Evolutionary conservation across 2,113 vertebrate species (phyloP).

Genomic region (Passer domesticus): DNA sequence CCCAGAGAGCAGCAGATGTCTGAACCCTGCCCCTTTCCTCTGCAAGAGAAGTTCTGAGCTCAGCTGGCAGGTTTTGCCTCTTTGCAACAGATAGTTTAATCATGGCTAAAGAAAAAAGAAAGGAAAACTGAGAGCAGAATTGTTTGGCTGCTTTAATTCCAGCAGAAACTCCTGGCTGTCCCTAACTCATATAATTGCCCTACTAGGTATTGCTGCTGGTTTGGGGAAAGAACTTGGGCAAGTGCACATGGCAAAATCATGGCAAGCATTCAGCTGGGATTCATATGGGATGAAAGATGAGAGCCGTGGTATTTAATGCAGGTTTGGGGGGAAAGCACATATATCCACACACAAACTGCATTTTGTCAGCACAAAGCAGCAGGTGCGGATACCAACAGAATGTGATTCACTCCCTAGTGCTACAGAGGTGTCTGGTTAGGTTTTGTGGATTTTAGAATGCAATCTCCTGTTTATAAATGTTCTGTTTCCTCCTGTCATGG

Average conservation of each 20-base stretch:
- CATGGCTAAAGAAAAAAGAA: not conserved
- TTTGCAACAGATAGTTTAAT: not conserved
- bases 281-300: not conserved
- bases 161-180: not conserved
- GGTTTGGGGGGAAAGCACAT: not conserved
- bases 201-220: not conserved
- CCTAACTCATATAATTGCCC: accelerated
- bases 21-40: not conserved
- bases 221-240: not conserved
- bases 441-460: not conserved
- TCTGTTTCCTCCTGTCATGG: not conserved
- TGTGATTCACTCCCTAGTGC: not conserved
- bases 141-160: not conserved
- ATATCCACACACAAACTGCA: not conserved
- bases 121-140: not conserved
- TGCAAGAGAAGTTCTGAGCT: not conserved
- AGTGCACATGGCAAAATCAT: not conserved
- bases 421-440: not conserved
- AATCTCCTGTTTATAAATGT: not conserved
- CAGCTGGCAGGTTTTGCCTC: not conserved
- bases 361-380: not conserved
- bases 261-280: not conserved
- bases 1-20: not conserved
- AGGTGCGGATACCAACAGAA: not conserved
- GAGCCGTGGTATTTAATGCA: not conserved